Conservation (phyloP, 2,113 vertebrate species). For the Telmatochromis bifrenatus region DNA sequence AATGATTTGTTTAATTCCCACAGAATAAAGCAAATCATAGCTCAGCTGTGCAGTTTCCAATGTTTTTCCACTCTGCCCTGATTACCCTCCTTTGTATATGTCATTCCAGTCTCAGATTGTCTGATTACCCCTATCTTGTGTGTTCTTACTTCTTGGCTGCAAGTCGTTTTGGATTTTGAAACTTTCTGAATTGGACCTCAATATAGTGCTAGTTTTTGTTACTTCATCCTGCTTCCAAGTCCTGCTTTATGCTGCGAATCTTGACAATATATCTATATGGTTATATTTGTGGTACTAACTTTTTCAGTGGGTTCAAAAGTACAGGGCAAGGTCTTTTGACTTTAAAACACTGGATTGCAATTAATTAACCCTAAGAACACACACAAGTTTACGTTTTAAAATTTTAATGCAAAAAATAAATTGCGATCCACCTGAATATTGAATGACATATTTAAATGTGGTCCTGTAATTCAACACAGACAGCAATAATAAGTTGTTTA, state of each 20-base stretch:
- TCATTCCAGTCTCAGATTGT: background rate
- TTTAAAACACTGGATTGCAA: background rate
- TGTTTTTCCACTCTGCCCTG: background rate
- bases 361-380: background rate
- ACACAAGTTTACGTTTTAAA: background rate
- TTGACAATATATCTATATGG: background rate
- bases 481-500: background rate
- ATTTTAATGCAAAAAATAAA: background rate
- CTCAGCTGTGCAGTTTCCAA: background rate
- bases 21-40: background rate
- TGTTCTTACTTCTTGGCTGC: background rate
- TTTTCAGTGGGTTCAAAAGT: background rate
- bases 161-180: background rate
- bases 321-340: background rate
- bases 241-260: background rate
- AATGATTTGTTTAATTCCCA: background rate
- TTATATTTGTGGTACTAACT: background rate
- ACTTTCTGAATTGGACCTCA: background rate
- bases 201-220: background rate
- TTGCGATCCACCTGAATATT: background rate
- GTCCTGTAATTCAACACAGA: background rate
- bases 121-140: background rate
- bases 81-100: background rate
- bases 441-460: background rate
- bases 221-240: background rate